These are phyloP conservation scores for Cepphus grylle DNA, from an alignment of 2,113 vertebrate genomes.

Conservation along the genomic window DNA sequence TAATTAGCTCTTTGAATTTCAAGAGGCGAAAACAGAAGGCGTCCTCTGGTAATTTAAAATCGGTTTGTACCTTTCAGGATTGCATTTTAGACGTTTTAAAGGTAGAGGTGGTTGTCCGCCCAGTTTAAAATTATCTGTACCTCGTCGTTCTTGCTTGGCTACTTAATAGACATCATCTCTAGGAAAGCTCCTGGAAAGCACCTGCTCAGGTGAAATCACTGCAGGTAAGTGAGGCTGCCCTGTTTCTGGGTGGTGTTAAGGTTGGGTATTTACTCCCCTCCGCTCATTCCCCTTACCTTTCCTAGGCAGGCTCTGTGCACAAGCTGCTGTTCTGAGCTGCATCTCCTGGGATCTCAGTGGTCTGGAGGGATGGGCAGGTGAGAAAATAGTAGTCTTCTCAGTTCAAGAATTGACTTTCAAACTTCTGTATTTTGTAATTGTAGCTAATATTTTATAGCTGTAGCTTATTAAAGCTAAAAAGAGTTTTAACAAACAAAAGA, in stretches of 20 bases:
- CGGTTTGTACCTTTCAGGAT: neutral
- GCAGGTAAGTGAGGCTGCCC: neutral
- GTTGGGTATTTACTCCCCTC: neutral
- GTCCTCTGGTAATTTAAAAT: neutral
- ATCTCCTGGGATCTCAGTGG: neutral
- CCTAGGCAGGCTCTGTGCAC: fast-evolving
- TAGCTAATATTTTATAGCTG: neutral
- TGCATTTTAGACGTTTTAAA: neutral
- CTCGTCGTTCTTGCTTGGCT: neutral
- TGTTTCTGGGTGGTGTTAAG: neutral
- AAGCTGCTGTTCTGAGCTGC: neutral
- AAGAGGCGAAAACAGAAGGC: neutral
- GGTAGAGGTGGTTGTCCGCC: neutral
- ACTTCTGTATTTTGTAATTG: neutral
- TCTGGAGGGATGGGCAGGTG: neutral
- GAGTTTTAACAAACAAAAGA: neutral
- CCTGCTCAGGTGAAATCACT: neutral
- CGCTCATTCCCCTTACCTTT: fast-evolving
- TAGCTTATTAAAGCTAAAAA: neutral
- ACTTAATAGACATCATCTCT: neutral
- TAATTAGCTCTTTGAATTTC: neutral
- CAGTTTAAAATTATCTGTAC: neutral
- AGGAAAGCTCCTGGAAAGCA: neutral
- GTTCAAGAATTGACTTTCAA: neutral
- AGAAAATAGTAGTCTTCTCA: neutral